These are phyloP conservation scores for Hedya salicella DNA, from an alignment of 2,888 invertebrate species.

Conservation along the genomic window DNA sequence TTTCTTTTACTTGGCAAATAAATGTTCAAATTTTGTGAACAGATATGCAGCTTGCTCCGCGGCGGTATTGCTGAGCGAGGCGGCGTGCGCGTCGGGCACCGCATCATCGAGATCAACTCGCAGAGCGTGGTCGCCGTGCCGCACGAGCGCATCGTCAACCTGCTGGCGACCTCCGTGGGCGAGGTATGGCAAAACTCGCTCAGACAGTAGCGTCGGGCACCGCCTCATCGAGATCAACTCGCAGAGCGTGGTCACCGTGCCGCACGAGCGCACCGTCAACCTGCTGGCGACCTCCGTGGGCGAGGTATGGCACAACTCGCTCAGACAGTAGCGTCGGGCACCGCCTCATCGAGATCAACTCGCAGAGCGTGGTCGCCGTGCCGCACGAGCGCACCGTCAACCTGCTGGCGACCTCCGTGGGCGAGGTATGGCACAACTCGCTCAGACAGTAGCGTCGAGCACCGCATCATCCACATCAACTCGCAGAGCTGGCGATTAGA, in stretches of 20 bases:
- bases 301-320: constrained; percentile 89
- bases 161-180: constrained; percentile 99
- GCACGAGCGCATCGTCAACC: constrained; percentile 99
- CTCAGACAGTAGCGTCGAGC: too few species aligned
- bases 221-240: constrained; percentile 99
- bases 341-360: constrained; percentile 99
- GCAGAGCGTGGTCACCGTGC: constrained; percentile 99
- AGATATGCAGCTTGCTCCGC: constrained; percentile 98
- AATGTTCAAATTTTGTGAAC: too few species aligned
- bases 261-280: constrained; percentile 99
- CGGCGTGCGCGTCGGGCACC: constrained; percentile 99
- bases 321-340: constrained; percentile 99
- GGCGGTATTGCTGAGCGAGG: constrained; percentile 99
- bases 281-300: constrained; percentile 99
- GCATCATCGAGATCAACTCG: constrained; percentile 99
- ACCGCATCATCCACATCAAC: constrained; percentile 99
- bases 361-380: constrained; percentile 99
- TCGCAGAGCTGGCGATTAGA: too few species aligned
- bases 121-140: constrained; percentile 99
- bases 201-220: constrained; percentile 99
- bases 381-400: constrained; percentile 99
- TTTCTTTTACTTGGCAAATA: too few species aligned
- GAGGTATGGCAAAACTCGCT: constrained; percentile 90
- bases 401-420: constrained; percentile 98
- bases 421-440: constrained; percentile 91